Percentiles rank a stretch among this genome's conserved stretches.
phyloP scores from a whole-genome alignment of 2,888 invertebrate genomes.

The Arrhopalites spinosus region DNA sequence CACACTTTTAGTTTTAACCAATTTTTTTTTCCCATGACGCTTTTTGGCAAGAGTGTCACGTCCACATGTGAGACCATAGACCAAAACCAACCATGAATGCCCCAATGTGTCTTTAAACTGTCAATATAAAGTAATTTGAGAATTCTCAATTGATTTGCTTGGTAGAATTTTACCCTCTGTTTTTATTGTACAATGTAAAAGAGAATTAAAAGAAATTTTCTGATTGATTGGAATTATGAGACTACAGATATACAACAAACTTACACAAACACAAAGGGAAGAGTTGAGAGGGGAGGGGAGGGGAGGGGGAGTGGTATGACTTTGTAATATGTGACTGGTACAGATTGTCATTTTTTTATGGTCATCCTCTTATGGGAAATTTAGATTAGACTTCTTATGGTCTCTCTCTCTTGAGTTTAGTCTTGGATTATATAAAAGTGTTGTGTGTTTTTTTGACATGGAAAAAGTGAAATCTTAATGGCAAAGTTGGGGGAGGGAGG shows the following conservation, averaged over 20 bases:
- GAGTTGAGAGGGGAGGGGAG: too few species aligned
- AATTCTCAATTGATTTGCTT: too few species aligned
- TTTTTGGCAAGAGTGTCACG: too few species aligned
- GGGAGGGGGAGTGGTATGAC: neutral
- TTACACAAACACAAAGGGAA: too few species aligned
- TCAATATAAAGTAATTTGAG: too few species aligned
- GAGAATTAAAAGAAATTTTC: neutral
- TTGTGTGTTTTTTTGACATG: neutral
- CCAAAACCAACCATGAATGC: too few species aligned
- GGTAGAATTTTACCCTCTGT: neutral
- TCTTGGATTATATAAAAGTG: neutral
- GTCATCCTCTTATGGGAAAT: neutral
- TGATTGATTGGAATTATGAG: neutral
- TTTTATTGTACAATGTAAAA: neutral
- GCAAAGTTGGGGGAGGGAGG: neutral
- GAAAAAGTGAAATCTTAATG: slow-evolving; percentile 12
- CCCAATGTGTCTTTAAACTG: too few species aligned
- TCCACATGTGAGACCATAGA: too few species aligned
- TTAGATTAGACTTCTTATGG: neutral
- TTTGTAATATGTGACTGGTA: neutral
- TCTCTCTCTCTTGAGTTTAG: neutral
- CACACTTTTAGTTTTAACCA: too few species aligned
- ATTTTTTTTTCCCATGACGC: too few species aligned
- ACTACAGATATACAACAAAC: too few species aligned
- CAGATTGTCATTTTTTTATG: neutral